Base-by-base conservation (phyloP, 2,888 invertebrate species). In the Acholoe squamosa region DNA sequence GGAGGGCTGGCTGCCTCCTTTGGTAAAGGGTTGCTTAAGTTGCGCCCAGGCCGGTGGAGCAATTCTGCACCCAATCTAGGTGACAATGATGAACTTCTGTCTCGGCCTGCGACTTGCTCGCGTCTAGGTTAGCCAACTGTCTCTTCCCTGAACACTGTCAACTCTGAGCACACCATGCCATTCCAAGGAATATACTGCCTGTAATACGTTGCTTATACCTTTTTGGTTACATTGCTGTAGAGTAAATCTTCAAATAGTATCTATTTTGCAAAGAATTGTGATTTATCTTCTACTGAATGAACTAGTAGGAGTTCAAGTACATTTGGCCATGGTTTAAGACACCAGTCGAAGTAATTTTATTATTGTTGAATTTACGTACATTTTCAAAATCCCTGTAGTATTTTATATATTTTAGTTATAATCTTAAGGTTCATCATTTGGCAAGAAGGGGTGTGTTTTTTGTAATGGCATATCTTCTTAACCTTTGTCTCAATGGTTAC, bases 51-150 rank as follows among this genome's bases (percentile, higher is more conserved):
- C 94, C 96, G 96, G 96, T 97, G 96, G 96, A 98, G 98, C 96
- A 97, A 97, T 95, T 98, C 98, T 95, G 98, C 98, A 96, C 98
- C 98, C 95, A 98, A 98, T 97, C 96, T 98, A 98, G 98, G 98
- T 98, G 96, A 96, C 92, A 52, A n/a, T 31, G 86, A 86, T 7
- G 22, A 28, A 1, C 33, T 56, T 86, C 54, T 86, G 86, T 86
- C 25, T 86, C 86, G 33, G 86, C 86, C 86, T 86, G 84, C 25
- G 34, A 51, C 84, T 84, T n/a, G 31, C 56, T 56, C 56, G 33
- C 54, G 56, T 86, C 86, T 86, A 86, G 86, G 86, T 86, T 86
- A 86, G 86, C 52, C 54, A 52, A 54, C 86, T 86, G 56, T 86
- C 86, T 86, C 54, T 86, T 25, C 52, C 54, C 16, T n/a, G 14